Percentiles rank a stretch among this genome's conserved stretches.
phyloP scores from a whole-genome alignment of 2,888 invertebrate species.

The Heteropelma amictum region DNA sequence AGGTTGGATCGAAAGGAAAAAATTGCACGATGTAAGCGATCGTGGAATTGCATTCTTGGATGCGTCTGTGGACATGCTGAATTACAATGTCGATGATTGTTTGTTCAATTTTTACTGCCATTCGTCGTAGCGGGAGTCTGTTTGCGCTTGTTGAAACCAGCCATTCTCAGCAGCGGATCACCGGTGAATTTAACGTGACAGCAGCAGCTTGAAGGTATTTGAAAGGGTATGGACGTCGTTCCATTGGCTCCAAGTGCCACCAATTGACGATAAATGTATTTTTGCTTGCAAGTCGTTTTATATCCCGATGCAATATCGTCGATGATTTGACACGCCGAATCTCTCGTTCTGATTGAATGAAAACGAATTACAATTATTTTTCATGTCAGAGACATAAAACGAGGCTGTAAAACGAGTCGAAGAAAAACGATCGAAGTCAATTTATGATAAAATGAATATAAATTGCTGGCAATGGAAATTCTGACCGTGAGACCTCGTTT shows the following conservation, averaged over 20 bases:
- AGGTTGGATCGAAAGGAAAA: too few species aligned
- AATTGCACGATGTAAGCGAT: too few species aligned
- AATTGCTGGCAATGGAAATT: too few species aligned
- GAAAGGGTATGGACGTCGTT: conserved; percentile 77
- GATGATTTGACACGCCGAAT: conserved; percentile 70
- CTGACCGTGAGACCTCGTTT: too few species aligned
- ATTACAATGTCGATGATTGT: neutral
- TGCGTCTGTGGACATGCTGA: too few species aligned
- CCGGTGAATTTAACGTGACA: conserved; percentile 79
- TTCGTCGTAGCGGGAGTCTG: neutral
- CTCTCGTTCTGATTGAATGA: conserved; percentile 65
- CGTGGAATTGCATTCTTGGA: too few species aligned
- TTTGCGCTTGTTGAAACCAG: conserved; percentile 2
- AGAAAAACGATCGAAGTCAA: too few species aligned
- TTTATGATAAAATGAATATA: too few species aligned
- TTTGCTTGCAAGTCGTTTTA: conserved; percentile 80
- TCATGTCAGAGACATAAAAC: neutral
- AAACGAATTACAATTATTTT: neutral
- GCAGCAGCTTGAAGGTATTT: conserved; percentile 87
- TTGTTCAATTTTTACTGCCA: neutral
- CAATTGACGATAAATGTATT: conserved; percentile 80
- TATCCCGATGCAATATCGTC: conserved; percentile 76
- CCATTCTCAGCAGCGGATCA: conserved; percentile 54
- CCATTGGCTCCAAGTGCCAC: conserved; percentile 79
- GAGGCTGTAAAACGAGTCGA: neutral